Percentiles rank a stretch among this genome's conserved stretches.
phyloP scores from a whole-genome alignment of 2,888 invertebrate species.

The Nowickia ferox region DNA sequence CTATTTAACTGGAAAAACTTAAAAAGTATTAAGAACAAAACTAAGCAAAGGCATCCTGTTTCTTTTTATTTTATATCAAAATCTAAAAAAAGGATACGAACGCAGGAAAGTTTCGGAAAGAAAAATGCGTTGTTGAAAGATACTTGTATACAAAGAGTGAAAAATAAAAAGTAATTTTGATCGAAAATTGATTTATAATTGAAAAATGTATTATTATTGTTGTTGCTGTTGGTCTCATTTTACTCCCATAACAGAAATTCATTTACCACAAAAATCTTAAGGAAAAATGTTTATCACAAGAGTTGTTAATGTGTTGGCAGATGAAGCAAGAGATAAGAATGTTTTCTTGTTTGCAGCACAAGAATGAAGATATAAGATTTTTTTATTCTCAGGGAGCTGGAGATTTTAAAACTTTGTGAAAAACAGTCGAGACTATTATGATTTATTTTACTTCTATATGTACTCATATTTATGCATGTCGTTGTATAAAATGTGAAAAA shows the following conservation, averaged over 20 bases:
- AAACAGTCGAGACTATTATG: background rate
- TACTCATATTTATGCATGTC: background rate
- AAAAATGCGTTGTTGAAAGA: constrained; percentile 75
- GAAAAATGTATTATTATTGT: constrained; percentile 77
- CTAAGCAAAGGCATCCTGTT: constrained; percentile 32
- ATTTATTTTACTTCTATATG: background rate
- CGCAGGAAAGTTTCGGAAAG: constrained; percentile 33
- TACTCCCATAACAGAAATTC: constrained; percentile 51
- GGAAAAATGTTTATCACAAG: constrained; percentile 38
- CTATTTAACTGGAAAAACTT: constrained; percentile 21
- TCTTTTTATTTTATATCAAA: constrained; percentile 12
- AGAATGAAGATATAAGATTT: background rate
- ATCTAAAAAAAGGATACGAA: constrained; percentile 39
- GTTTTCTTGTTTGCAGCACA: background rate
- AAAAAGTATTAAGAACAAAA: constrained; percentile 14
- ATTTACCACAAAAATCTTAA: constrained; percentile 66
- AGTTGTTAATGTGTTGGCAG: background rate
- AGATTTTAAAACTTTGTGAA: constrained; percentile 20
- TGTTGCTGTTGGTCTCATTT: constrained; percentile 27
- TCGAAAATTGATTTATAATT: constrained; percentile 84
- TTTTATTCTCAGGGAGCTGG: background rate
- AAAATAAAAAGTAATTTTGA: constrained; percentile 81
- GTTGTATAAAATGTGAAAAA: background rate
- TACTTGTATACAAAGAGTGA: constrained; percentile 14
- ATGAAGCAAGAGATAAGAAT: constrained; percentile 6